Evolutionary conservation across 2,888 invertebrate genomes (phyloP), one percentile per base, ranked within the genome.

Genomic region (Leptinotarsa tumamoca): DNA sequence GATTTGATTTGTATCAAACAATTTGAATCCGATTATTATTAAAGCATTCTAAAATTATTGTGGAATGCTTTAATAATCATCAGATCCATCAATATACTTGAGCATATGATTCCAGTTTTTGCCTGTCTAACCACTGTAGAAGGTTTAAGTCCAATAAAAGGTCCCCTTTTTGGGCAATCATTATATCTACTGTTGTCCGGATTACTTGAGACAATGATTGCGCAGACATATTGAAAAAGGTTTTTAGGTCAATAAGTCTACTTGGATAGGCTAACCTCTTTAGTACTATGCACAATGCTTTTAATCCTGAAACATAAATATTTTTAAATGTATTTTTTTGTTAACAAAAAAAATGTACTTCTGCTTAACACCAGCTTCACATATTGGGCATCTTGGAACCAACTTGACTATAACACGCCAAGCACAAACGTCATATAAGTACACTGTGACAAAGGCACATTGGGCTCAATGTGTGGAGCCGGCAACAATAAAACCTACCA

Each of bases 161-260:
- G 15, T 67, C 49, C 7, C 67, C 75, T 56, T 49, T 52, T 50
- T 66, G n/a, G 67, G 18, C 54, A 43, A 72, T 52, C 23, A 75
- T 68, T 33, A 68, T 56, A 21, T 67, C 56, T 54, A 66, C 18
- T 15, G 50, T 66, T 21, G 54, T 67, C 23, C 56, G 14, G 18
- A 74, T 74, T 54, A 74, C 33, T 49, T 74, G 71, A 23, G 71
- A 71, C 49, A 74, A 56, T 33, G 74, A 74, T 66, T 74, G 70
- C 27, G 71, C 23, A 23, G 52, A 68, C 18, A 68, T 17, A 52
- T 52, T 50, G 13, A 67, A 67, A 43, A 50, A 67, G 15, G 15
- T 13, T 18, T 50, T 27, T 51, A 68, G 23, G 27, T 51, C 51
- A 23, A 50, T 50, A 68, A 51, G 68, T 27, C 52, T 68, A 68